Evolutionary conservation across 2,888 invertebrate species (phyloP), one percentile per base, ranked within the genome.

Genomic region (Electrophaes corylata): DNA sequence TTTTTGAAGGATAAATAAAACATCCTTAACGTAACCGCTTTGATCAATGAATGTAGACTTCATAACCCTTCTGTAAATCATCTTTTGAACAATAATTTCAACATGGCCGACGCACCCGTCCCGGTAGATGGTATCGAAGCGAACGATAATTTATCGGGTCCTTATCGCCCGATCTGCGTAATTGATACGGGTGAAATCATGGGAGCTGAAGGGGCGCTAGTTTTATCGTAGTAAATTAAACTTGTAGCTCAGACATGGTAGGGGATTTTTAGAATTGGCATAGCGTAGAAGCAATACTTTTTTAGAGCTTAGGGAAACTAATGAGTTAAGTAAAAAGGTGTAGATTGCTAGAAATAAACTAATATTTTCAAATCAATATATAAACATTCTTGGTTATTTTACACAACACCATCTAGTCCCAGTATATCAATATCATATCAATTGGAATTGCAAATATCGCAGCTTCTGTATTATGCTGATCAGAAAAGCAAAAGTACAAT

Each of bases 81-180:
- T 81, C 64, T 66, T 78, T 75, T 75, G 70, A 80, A 81, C 72
- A 72, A 81, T 79, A 75, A 72, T 73, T 76, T 76, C 72, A 75
- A 76, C 64, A 75, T 75, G 69, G 70, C 71, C 66, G 71, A 69
- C 58, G 69, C 70, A 64, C 67, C 71, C 71, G 72, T 39, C 76
- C 76, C 75, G 64, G 60, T 69, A 80, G 84, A 86, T 84, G 72
- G 70, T 84, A 84, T 84, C 82, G 66, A 63, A 64, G 66, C 64
- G 64, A 70, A 75, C 69, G 76, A 85, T 82, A 83, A 89, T 86
- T 87, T 87, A 88, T 86, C 78, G 83, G 69, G 65, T 69, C 72
- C 75, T 83, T 87, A 88, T 87, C 87, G 74, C 60, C 66, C 76
- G 81, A 88, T 87, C 87, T 83, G 83, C 83, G 87, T 88, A 86